Evolutionary conservation across 2,797 vertebrate genomes (phyloP).

Genomic region (Labeo calbasu): DNA sequence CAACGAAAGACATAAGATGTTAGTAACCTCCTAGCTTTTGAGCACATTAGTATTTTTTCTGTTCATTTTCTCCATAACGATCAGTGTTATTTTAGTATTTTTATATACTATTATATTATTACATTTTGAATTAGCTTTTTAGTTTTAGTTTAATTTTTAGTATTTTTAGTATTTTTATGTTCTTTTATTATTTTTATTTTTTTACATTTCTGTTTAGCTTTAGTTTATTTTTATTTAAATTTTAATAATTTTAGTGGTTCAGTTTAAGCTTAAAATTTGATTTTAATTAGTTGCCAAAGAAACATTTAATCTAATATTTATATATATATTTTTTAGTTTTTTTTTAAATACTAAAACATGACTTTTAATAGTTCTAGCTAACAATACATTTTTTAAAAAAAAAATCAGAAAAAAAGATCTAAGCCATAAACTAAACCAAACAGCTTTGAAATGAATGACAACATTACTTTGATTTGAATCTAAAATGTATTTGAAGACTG

Average conservation of each 20-base stretch:
- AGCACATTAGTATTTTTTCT: neutral
- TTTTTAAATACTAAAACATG: neutral
- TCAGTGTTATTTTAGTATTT: neutral
- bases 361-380: neutral
- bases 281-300: neutral
- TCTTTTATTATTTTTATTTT: neutral
- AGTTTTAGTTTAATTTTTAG: neutral
- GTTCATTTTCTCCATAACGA: neutral
- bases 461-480: neutral
- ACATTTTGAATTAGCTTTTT: neutral
- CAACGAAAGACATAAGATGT: neutral
- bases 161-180: too few species aligned
- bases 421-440: neutral
- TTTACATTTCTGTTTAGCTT: neutral
- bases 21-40: neutral
- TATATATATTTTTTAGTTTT: neutral
- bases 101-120: neutral
- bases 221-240: neutral
- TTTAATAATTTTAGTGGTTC: neutral
- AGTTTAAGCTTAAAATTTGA: neutral
- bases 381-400: neutral
- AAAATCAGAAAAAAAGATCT: neutral
- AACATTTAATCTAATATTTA: neutral
- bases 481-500: neutral
- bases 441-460: neutral